These are phyloP conservation scores for Setipinna tenuifilis DNA, from an alignment of 2,797 vertebrate genomes.

Conservation along the genomic window DNA sequence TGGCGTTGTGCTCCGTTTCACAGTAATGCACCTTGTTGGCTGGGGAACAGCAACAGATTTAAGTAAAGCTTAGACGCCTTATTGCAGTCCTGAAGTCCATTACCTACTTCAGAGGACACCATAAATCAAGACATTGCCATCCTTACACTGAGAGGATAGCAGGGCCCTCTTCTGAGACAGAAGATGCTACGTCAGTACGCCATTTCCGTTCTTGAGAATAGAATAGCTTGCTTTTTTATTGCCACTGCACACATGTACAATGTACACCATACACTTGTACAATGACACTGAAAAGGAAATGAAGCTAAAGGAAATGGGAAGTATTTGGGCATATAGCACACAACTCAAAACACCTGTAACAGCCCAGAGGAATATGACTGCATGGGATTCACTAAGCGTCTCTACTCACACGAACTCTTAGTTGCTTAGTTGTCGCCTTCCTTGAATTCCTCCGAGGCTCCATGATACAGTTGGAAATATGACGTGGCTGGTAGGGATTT, in stretches of 20 bases:
- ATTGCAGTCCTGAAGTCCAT: background rate
- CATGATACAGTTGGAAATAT: background rate
- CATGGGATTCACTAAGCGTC: no score
- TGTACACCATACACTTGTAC: no score
- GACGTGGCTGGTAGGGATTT: background rate
- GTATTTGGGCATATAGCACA: no score
- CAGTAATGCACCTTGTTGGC: slow-evolving; percentile 1
- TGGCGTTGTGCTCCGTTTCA: background rate
- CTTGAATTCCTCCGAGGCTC: no score
- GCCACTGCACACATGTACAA: no score
- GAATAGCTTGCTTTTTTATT: background rate
- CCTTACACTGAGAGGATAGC: background rate
- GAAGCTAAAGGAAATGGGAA: no score
- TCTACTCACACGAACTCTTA: no score
- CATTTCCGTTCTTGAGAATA: background rate
- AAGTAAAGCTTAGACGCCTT: background rate
- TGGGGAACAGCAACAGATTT: background rate
- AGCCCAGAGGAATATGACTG: no score
- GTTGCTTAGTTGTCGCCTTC: no score
- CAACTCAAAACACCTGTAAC: no score
- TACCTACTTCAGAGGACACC: background rate
- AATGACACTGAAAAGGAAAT: no score
- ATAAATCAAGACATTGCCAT: background rate
- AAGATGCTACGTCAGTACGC: background rate
- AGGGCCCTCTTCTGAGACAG: background rate